These are phyloP conservation scores for Harpagus bidentatus DNA, from an alignment of 2,113 vertebrate genomes.

Conservation along the genomic window DNA sequence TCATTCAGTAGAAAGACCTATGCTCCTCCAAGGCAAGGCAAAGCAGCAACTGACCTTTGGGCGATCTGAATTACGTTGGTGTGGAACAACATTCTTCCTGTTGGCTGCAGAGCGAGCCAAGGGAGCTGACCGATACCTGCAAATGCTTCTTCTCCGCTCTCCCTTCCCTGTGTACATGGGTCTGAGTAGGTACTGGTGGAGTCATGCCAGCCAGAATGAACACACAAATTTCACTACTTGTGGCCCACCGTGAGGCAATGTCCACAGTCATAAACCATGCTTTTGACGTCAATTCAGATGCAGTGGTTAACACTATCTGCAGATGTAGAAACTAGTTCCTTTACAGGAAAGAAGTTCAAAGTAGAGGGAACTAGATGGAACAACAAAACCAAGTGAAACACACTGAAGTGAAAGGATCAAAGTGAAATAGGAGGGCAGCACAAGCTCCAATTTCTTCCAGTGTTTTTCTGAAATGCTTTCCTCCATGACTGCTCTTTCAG, in stretches of 20 bases:
- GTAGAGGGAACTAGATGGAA: not conserved
- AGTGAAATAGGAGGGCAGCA: not conserved
- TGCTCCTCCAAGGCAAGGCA: not conserved
- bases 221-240: fast-evolving
- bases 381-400: not conserved
- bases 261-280: not conserved
- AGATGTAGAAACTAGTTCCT: not conserved
- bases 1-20: not conserved
- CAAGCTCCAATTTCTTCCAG: not conserved
- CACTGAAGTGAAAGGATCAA: not conserved
- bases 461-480: not conserved
- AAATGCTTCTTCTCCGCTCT: not conserved
- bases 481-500: not conserved
- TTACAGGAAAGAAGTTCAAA: not conserved
- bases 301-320: not conserved
- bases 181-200: not conserved
- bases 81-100: not conserved
- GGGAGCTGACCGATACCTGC: fast-evolving
- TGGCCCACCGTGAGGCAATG: not conserved
- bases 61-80: not conserved
- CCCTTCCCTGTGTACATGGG: not conserved
- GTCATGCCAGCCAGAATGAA: not conserved
- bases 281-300: not conserved
- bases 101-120: not conserved
- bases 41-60: not conserved